These are phyloP conservation scores for Pelochelys cantorii DNA, from an alignment of 2,797 vertebrate genomes.

Conservation along the genomic window DNA sequence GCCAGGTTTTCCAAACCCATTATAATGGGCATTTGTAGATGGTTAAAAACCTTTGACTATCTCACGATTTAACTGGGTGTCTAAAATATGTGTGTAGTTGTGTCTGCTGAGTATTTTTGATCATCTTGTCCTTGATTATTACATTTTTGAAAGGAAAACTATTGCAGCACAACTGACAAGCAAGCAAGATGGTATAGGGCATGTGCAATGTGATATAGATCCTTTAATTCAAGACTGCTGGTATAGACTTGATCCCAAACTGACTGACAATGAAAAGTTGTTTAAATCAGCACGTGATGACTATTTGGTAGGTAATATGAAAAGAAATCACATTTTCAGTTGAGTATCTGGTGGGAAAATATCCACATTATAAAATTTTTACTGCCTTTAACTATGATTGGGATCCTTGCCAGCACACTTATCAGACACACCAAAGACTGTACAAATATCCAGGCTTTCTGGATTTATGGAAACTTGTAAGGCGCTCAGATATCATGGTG, in stretches of 20 bases:
- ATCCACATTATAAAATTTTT: slow-evolving; percentile 24
- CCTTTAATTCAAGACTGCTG: not conserved
- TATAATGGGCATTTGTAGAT: not conserved
- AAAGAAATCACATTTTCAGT: not conserved
- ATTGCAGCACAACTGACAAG: not conserved
- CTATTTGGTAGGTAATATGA: not conserved
- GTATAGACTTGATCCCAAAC: not conserved
- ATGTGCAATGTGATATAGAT: not conserved
- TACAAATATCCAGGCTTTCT: not conserved
- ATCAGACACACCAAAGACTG: slow-evolving; percentile 12
- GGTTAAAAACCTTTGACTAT: not conserved
- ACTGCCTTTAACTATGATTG: slow-evolving; percentile 25
- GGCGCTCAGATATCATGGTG: not conserved
- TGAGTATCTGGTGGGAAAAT: slow-evolving; percentile 21
- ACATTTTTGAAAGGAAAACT: not conserved
- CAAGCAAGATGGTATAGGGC: not conserved
- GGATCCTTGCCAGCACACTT: not conserved
- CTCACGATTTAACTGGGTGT: not conserved
- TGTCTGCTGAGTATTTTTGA: not conserved
- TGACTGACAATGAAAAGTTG: not conserved
- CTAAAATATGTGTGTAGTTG: not conserved
- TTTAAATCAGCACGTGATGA: not conserved
- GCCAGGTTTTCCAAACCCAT: not conserved
- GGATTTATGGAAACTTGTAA: slow-evolving; percentile 24
- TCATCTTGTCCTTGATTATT: not conserved